Base-by-base conservation (phyloP, 2,113 vertebrate genomes). In the Gavia stellata region DNA sequence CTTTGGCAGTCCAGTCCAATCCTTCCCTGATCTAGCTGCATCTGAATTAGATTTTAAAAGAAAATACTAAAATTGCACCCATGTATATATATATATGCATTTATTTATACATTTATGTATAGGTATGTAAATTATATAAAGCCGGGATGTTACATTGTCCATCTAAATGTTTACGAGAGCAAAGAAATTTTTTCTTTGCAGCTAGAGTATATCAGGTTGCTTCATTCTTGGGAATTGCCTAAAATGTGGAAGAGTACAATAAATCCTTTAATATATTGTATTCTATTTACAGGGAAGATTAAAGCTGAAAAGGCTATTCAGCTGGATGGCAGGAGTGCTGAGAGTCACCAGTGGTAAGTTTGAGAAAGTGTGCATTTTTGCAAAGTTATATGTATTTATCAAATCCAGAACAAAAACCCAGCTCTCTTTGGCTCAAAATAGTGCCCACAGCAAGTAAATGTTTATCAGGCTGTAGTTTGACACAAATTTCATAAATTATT, bases 321-420 rank as follows among this genome's bases (percentile, higher is more conserved):
- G 6, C 88, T 98, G 97, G 99, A 99, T 89, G 98, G 98, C 6
- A 88, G 36, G 52, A 99, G 98, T 97, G 99, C 99, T 85, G 98
- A 99, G 79, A 99, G 99, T 97, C 99, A 99, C 96, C 98, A 99
- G 92, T 99, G 99, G 99, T 99, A 98, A 97, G 99, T 98, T 62
- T 68, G 42, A 55, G 61, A 61, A 78, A 59, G 9, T 18, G 18
- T 62, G 14, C 33, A 40, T 73, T 95, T 96, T 90, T 77, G 28
- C 21, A 29, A 83, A 49, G 23, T 65, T 91, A 10, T 16, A 7
- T 75, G 7, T 67, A 29, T 90, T 86, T 80, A 53, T 80, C 52
- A 55, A 72, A 84, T 42, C 24, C 23, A 63, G 24, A 24, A 25
- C 63, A 62, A 67, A 38, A 19, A 1, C 3, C 7, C n/a, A 52